These are phyloP conservation scores for Ceuthmochares aereus DNA, from an alignment of 2,113 vertebrate species.

Conservation along the genomic window DNA sequence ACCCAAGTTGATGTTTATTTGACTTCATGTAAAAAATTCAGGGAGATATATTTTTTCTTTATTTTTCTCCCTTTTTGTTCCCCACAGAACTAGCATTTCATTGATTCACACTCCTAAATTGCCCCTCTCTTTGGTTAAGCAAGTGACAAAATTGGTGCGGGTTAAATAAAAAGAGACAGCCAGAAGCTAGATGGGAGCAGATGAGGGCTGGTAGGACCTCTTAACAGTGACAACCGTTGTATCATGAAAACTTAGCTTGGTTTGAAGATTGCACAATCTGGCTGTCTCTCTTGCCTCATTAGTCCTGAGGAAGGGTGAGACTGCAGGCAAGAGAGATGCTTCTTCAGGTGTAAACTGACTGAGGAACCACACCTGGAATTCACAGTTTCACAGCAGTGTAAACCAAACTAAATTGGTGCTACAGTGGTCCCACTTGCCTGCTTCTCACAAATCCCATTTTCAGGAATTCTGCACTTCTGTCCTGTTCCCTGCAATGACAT, in stretches of 20 bases:
- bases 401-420: neutral
- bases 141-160: neutral
- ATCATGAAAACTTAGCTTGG: neutral
- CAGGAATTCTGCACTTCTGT: neutral
- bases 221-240: neutral
- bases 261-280: neutral
- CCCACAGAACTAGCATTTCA: neutral
- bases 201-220: neutral
- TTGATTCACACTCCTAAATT: neutral
- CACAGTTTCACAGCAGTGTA: neutral
- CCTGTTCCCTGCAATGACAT: neutral
- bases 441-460: neutral
- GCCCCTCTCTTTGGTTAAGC: neutral
- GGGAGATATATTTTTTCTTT: neutral
- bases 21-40: neutral
- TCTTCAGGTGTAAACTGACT: neutral
- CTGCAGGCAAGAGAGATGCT: neutral
- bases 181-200: neutral
- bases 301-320: neutral
- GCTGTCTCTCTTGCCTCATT: neutral
- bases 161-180: neutral
- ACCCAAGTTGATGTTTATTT: neutral
- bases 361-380: neutral
- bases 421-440: neutral
- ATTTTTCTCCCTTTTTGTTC: neutral